phyloP scores from a whole-genome alignment of 1,140 invertebrate genomes.

The Mya arenaria region DNA sequence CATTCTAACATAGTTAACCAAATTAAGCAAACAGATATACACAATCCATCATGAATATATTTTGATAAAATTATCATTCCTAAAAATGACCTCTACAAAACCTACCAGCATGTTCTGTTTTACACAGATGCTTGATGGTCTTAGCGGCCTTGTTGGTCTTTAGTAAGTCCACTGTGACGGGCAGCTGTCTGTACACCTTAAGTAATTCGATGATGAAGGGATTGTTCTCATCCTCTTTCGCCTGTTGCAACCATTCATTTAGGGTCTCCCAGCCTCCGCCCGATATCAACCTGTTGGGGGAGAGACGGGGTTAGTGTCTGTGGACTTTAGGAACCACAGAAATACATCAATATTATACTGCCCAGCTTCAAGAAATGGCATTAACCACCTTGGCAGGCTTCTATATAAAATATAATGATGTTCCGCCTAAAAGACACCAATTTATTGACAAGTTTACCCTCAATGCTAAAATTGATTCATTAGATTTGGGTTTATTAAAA shows the following conservation, averaged over 20 bases:
- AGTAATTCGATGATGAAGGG: constrained; percentile 92
- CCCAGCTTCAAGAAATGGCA: no score
- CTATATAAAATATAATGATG: no score
- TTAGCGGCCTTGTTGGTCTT: constrained; percentile 96
- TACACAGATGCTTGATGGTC: constrained; percentile 93
- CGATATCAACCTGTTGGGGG: constrained; percentile 88
- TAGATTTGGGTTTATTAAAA: no score
- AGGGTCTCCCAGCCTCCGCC: constrained; percentile 94
- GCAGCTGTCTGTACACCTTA: constrained; percentile 90
- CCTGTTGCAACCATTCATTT: constrained; percentile 93
- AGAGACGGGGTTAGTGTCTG: background rate
- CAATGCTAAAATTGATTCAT: no score
- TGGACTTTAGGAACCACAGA: no score
- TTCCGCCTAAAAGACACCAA: no score
- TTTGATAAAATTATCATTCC: background rate
- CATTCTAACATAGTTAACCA: background rate
- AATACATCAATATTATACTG: no score
- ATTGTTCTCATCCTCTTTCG: constrained; percentile 91
- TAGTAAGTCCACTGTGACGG: constrained; percentile 93
- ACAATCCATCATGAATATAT: background rate
- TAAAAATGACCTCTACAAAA: background rate
- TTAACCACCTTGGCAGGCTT: no score
- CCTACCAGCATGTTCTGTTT: constrained; percentile 89
- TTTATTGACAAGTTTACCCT: no score
- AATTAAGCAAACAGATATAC: background rate